Evolutionary conservation across 1,140 invertebrate genomes (phyloP), one percentile per base, ranked within the genome.

Genomic region (Brachionus sp.): DNA sequence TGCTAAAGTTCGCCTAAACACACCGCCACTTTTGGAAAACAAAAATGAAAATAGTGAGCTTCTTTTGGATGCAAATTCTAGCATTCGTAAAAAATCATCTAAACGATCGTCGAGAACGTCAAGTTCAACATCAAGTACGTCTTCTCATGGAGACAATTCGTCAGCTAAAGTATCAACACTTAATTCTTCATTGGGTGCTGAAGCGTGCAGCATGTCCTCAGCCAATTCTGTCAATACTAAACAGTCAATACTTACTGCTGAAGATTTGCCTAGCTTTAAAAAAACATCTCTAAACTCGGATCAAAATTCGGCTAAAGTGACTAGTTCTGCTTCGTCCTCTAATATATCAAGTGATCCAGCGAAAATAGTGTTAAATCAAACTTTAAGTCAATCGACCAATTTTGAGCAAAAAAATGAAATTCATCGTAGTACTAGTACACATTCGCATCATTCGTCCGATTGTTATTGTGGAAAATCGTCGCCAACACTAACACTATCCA

Each of bases 241-340:
- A 25, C 62, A 57, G 37, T 80, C 77, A 19, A 42, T 62, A 19
- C 23, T 62, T 10, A 39, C 46, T n/a, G 77, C 77, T 13, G 53
- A 80, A 80, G 77, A 80, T 62, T 66, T 80, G 50, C 77, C 77
- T 25, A 80, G 77, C 9, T 80, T 80, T 25, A 80, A 80, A 66
- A 57, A 66, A 12, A 13, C 19, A 4, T 9, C 77, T 37, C 13
- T 25, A 16, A 19, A 33, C 1, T 29, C 73, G 0, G 23, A 57
- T 4, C 16, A 39, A 29, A 29, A 19, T 62, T 25, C 29, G 5
- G 9, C 62, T 5, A 39, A 57, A 57, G 62, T 62, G 6, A 19
- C 50, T 10, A 37, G 10, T 5, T 80, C 77, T 19, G n/a, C 42
- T 13, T 62, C 50, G 2, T 42, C 75, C 1, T 78, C 75, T 3